phyloP scores from a whole-genome alignment of 2,888 invertebrate genomes.

The Clostera curtula region DNA sequence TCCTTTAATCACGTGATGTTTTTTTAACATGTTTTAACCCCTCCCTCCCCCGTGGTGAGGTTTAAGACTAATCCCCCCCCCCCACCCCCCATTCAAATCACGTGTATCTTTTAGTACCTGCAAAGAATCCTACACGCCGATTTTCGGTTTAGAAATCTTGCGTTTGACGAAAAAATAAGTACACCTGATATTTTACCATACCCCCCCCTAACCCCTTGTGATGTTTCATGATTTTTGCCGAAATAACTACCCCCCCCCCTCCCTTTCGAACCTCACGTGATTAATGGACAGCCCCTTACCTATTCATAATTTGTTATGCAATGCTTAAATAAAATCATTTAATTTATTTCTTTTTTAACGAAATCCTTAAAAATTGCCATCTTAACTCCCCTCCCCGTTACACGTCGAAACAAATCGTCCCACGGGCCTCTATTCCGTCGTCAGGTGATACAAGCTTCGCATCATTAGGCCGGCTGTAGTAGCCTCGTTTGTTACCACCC shows the following conservation, averaged over 20 bases:
- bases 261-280: too few species aligned
- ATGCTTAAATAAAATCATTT: background rate
- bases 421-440: slow-evolving; percentile 36
- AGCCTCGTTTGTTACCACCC: slow-evolving; percentile 62
- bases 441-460: slow-evolving; percentile 50
- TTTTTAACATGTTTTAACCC: too few species aligned
- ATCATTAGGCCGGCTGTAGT: slow-evolving; percentile 54
- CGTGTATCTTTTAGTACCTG: too few species aligned
- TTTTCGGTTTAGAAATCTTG: too few species aligned
- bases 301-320: slow-evolving; percentile 5
- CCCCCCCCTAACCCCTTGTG: background rate
- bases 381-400: slow-evolving; percentile 7
- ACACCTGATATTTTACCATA: too few species aligned
- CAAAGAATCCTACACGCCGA: too few species aligned
- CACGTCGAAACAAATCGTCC: slow-evolving; percentile 31
- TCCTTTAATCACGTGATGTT: too few species aligned
- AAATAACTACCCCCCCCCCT: background rate
- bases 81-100: too few species aligned
- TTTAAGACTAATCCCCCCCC: too few species aligned
- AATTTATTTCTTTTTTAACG: background rate
- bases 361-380: slow-evolving; percentile 3
- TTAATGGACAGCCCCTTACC: background rate
- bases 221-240: background rate
- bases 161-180: too few species aligned
- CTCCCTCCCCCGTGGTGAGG: too few species aligned